Percentiles rank a stretch among this genome's conserved stretches.
These are phyloP conservation scores for Volucella bombylans DNA, from an alignment of 2,888 invertebrate genomes.

Conservation along the genomic window DNA sequence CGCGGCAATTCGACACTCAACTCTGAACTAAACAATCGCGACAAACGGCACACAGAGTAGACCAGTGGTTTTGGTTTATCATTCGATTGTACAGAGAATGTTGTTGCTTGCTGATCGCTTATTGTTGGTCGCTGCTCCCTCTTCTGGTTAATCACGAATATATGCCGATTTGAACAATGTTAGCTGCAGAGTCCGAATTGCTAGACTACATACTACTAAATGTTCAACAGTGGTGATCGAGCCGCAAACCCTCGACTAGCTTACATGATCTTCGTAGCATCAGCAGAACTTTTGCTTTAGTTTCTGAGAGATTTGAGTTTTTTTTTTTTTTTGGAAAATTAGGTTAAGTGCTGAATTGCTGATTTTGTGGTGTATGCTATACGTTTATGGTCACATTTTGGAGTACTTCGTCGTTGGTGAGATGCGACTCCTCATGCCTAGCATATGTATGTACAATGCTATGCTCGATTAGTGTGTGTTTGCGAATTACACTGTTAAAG, in stretches of 20 bases:
- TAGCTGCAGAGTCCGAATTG: conserved; percentile 36
- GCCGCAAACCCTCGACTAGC: conserved; percentile 35
- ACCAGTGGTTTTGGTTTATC: conserved; percentile 38
- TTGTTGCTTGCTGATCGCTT: not conserved
- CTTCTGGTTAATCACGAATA: conserved; percentile 32
- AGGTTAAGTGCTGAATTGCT: conserved; percentile 20
- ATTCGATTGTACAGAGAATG: conserved; percentile 24
- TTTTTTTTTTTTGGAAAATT: not conserved
- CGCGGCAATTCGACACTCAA: conserved; percentile 64
- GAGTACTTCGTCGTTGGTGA: not conserved
- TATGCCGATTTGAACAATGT: conserved; percentile 18
- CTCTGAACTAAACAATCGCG: conserved; percentile 52
- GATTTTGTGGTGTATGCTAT: conserved; percentile 6
- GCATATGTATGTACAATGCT: not conserved
- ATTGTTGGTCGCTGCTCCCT: conserved; percentile 34
- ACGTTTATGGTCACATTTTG: conserved; percentile 41
- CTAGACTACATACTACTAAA: conserved; percentile 32
- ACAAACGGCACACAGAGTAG: conserved; percentile 49
- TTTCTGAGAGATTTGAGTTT: not conserved
- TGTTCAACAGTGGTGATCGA: conserved; percentile 25
- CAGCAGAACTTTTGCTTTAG: conserved; percentile 12
- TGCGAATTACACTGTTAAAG: not conserved
- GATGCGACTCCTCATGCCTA: conserved; percentile 1
- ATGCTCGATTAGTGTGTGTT: not conserved
- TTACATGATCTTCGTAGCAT: conserved; percentile 31